phyloP scores from a whole-genome alignment of 2,113 vertebrate species.

The Archilochus colubris region DNA sequence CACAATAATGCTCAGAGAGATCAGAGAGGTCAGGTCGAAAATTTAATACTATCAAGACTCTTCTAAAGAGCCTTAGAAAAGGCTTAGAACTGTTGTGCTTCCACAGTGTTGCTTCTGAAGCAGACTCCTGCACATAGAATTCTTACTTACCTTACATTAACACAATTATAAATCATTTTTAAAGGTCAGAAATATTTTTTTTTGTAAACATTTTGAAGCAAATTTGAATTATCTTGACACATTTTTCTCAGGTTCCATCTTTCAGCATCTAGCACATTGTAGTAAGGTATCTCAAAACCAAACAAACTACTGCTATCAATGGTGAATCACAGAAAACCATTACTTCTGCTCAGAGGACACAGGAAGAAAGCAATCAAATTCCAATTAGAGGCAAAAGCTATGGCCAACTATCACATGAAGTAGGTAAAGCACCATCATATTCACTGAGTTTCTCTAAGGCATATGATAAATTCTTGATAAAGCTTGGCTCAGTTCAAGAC shows the following conservation, averaged over 20 bases:
- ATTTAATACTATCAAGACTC: neutral
- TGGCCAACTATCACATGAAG: neutral
- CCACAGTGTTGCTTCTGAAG: neutral
- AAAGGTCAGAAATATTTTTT: neutral
- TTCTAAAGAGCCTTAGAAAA: neutral
- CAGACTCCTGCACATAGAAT: neutral
- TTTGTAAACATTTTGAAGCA: neutral
- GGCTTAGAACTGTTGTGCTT: neutral
- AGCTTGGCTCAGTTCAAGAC: neutral
- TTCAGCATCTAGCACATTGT: neutral
- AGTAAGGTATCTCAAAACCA: neutral
- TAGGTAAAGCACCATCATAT: neutral
- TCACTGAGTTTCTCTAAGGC: neutral
- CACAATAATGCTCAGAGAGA: neutral
- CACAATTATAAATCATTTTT: neutral
- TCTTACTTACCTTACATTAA: neutral
- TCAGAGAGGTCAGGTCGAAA: neutral
- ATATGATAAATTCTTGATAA: neutral
- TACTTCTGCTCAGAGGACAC: neutral
- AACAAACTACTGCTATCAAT: neutral
- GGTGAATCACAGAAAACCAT: neutral
- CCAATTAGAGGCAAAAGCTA: neutral
- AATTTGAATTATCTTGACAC: neutral
- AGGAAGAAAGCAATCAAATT: neutral
- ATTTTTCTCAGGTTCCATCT: neutral